phyloP scores from a whole-genome alignment of 1,140 invertebrate species.

The Zeugodacus cucurbitae region DNA sequence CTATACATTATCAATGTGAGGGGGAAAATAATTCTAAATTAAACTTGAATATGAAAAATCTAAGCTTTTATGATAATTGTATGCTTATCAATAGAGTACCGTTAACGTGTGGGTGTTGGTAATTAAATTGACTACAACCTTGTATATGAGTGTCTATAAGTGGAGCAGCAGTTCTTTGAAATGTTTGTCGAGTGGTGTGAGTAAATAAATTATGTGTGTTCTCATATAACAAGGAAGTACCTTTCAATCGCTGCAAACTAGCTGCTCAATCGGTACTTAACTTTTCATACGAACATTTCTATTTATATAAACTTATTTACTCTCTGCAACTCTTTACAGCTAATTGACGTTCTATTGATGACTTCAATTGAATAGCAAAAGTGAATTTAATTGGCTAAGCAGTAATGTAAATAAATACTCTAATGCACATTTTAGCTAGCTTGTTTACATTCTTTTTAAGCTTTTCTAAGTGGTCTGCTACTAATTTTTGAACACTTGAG shows the following conservation, averaged over 20 bases:
- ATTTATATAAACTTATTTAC: neutral
- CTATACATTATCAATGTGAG: neutral
- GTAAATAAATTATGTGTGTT: neutral
- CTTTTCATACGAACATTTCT: neutral
- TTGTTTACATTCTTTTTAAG: too few relatives aligned
- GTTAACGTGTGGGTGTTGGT: neutral
- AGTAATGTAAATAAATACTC: neutral
- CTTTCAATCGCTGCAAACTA: neutral
- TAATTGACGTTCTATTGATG: neutral
- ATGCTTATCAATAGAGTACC: neutral
- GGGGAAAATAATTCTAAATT: neutral
- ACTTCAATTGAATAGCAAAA: neutral
- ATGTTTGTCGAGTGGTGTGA: neutral
- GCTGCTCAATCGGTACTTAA: neutral
- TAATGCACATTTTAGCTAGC: neutral
- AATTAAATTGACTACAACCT: neutral
- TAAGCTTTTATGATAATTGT: neutral
- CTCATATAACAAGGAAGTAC: neutral
- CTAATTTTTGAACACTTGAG: too few relatives aligned
- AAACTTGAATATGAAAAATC: neutral
- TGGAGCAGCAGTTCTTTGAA: neutral
- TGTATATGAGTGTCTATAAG: too few relatives aligned
- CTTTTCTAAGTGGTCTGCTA: too few relatives aligned
- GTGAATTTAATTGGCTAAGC: neutral
- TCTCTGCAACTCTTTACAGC: neutral